Evolutionary conservation across 2,797 vertebrate species (phyloP), one percentile per base, ranked within the genome.

Genomic region (Octomys mimax): DNA sequence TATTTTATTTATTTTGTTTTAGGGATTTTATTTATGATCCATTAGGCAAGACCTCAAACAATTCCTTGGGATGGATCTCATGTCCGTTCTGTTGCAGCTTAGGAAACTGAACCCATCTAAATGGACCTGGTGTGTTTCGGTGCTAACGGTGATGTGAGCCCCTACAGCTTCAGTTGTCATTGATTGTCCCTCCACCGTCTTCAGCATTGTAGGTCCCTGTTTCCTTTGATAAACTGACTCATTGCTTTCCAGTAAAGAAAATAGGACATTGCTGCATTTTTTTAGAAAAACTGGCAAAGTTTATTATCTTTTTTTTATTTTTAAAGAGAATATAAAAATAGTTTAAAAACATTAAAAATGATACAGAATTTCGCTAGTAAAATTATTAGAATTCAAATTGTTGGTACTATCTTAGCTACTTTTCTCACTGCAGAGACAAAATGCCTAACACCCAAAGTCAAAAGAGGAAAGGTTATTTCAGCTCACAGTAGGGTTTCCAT

Each of bases 111-210:
- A 70, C 52, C 61, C 49, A 9, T 91, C 1, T 28, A 59, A 36
- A 24, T 5, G 13, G 0, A 21, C 0, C 2, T 6, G 13, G 3
- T 28, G 21, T 18, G 5, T 18, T 13, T 6, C 6, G 2, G 16
- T 11, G 2, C 52, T 24, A 0, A 78, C 7, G 68, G 10, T 3
- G 49, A n/a, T 19, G 57, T 49, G 49, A 7, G 12, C 19, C 19
- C 4, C 0, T 0, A 24, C 52, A 13, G 0, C 9, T 31, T n/a
- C 36, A 3, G 1, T 28, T 89, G 49, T 33, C 24, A 61, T 0
- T 22, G 49, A 26, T 19, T 0, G 0, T 0, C 36, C 19, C n/a
- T 42, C 46, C 2, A 8, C 71, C 9, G 33, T 52, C 18, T 10
- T 6, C 18, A 28, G 19, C 16, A 1, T 10, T 4, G 0, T 1